Evolutionary conservation across 1,140 invertebrate species (phyloP).

Genomic region (Anoplophora glabripennis): DNA sequence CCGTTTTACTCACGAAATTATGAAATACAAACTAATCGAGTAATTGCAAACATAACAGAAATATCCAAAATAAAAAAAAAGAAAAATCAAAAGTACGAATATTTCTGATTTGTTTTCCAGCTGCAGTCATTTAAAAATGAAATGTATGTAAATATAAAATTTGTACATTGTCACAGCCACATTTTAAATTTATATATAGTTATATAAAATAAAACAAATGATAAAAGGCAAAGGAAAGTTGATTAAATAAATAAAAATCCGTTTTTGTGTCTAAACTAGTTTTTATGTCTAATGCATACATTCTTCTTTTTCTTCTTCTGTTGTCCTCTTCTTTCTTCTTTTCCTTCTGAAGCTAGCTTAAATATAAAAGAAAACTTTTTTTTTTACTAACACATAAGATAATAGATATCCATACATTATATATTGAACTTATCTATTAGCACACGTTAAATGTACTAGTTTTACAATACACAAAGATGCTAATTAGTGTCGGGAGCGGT

Average conservation of each 20-base stretch:
- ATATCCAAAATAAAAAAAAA: not conserved
- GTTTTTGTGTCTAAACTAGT: slow-evolving; percentile 22
- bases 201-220: not conserved
- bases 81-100: not conserved
- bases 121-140: not conserved
- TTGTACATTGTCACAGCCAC: not conserved
- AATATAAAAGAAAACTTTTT: not conserved
- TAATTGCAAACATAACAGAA: not conserved
- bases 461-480: not conserved
- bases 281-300: slow-evolving; percentile 28
- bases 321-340: slow-evolving; percentile 17
- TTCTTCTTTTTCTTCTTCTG: slow-evolving; percentile 23
- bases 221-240: not conserved
- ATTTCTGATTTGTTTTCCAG: too few species aligned
- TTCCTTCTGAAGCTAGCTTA: not conserved
- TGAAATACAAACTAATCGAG: not conserved
- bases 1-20: not conserved
- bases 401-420: too few species aligned
- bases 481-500: slow-evolving; percentile 67
- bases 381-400: too few species aligned
- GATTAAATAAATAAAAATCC: slow-evolving; percentile 22
- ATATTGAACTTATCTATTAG: too few species aligned
- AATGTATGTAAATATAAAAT: not conserved
- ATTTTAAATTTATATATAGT: not conserved
- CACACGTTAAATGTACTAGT: slow-evolving; percentile 7